phyloP scores from a whole-genome alignment of 2,888 invertebrate species.

The Cordilura impudica region DNA sequence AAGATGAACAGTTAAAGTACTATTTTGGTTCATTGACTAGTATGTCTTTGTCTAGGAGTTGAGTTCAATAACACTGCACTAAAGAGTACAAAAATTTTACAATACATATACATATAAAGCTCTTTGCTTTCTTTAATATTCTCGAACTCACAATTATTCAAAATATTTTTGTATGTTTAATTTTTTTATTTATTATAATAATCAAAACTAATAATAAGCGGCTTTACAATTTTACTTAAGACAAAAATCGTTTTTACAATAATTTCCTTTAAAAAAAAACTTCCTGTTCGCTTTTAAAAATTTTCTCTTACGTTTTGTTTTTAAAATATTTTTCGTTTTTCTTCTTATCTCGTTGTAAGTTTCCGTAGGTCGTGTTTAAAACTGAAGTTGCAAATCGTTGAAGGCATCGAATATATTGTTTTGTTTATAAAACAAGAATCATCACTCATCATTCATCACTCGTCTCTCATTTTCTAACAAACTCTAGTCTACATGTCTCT shows the following conservation, averaged over 20 bases:
- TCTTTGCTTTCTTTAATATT: conserved; percentile 17
- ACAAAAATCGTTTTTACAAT: background rate
- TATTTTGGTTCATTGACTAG: background rate
- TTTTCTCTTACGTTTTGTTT: conserved; percentile 24
- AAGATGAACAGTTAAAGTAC: background rate
- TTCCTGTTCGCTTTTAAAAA: conserved; percentile 40
- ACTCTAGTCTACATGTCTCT: conserved; percentile 35
- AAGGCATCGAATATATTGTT: conserved; percentile 46
- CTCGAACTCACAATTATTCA: background rate
- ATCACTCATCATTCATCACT: background rate
- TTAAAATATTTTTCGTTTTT: background rate
- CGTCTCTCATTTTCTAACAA: conserved; percentile 40
- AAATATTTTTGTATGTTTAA: background rate
- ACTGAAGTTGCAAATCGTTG: conserved; percentile 65
- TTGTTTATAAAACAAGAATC: background rate
- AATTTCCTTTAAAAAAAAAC: conserved; percentile 25
- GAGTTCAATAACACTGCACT: conserved; percentile 50
- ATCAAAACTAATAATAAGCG: background rate
- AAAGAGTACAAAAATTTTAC: background rate
- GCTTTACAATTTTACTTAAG: background rate
- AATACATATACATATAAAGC: background rate
- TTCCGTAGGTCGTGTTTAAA: conserved; percentile 67
- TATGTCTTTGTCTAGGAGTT: conserved; percentile 32
- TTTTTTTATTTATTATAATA: background rate
- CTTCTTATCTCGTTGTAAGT: conserved; percentile 59